Conservation (phyloP, 2,888 invertebrate genomes). For the Neelides folsomi region DNA sequence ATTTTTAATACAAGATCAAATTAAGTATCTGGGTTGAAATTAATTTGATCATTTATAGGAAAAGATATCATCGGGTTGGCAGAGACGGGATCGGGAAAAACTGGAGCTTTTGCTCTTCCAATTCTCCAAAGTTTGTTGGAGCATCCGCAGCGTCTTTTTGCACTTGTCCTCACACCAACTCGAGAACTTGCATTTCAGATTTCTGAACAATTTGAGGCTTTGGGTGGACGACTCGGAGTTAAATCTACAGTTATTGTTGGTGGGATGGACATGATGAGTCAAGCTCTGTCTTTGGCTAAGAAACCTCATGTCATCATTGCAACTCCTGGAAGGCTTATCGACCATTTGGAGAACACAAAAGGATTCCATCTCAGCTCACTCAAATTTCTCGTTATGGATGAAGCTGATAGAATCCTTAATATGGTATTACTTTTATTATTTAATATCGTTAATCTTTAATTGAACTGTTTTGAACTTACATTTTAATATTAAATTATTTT, state of each 20-base stretch:
- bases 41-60: slow-evolving; percentile 43
- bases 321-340: slow-evolving; percentile 87
- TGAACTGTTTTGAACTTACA: too few relatives aligned
- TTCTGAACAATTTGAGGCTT: slow-evolving; percentile 92
- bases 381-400: slow-evolving; percentile 60
- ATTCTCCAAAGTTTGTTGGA: slow-evolving; percentile 82
- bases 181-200: slow-evolving; percentile 97
- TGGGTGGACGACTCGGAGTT: slow-evolving; percentile 82
- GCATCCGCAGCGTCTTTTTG: slow-evolving; percentile 86
- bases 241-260: slow-evolving; percentile 95
- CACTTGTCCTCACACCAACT: slow-evolving; percentile 85
- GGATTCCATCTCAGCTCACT: slow-evolving; percentile 83
- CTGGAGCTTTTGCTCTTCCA: slow-evolving; percentile 93
- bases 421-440: slow-evolving; percentile 40
- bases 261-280: slow-evolving; percentile 96
- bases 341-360: slow-evolving; percentile 95
- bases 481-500: too few relatives aligned
- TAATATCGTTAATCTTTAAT: too few relatives aligned
- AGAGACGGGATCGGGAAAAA: slow-evolving; percentile 90
- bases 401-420: slow-evolving; percentile 39
- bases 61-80: slow-evolving; percentile 64
- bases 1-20: not conserved
- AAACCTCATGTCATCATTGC: slow-evolving; percentile 96
- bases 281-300: slow-evolving; percentile 76
- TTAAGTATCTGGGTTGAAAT: not conserved